These are phyloP conservation scores for Conops quadrifasciatus DNA, from an alignment of 2,888 invertebrate genomes.

Conservation along the genomic window DNA sequence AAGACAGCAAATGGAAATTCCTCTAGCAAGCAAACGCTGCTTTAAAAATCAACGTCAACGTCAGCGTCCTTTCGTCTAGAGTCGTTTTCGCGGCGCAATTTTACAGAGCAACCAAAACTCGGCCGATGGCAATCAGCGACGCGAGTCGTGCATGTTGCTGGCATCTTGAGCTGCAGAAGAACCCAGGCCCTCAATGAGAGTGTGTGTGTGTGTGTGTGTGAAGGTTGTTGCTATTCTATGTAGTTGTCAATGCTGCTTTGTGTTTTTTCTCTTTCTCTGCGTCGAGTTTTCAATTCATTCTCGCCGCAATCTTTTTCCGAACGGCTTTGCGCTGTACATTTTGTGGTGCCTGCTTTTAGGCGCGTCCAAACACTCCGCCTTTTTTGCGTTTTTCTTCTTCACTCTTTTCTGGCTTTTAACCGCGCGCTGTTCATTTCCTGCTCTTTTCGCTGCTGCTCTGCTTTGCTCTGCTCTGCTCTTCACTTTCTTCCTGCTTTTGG, in stretches of 20 bases:
- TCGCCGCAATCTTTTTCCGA: conserved; percentile 54
- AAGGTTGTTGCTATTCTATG: conserved; percentile 35
- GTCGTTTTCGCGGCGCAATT: too few relatives aligned
- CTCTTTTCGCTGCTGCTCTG: background rate
- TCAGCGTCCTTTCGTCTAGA: too few relatives aligned
- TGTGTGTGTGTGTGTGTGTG: conserved; percentile 26
- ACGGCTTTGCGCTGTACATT: conserved; percentile 53
- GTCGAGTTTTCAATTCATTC: conserved; percentile 57
- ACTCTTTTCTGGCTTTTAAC: background rate
- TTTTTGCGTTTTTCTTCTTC: background rate
- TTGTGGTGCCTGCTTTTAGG: conserved; percentile 43
- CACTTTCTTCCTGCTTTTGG: background rate
- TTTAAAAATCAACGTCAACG: too few relatives aligned
- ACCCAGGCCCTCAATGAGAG: conserved; percentile 37
- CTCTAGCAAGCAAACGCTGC: too few relatives aligned
- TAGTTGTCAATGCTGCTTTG: background rate
- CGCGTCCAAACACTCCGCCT: conserved; percentile 11
- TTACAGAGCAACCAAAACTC: too few relatives aligned
- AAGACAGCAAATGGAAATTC: too few relatives aligned
- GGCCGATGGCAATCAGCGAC: too few relatives aligned
- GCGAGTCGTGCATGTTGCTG: too few relatives aligned
- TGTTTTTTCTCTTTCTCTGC: conserved; percentile 39
- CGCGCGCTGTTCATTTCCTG: background rate
- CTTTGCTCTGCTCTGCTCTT: background rate
- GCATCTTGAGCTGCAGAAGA: too few relatives aligned